Conservation (phyloP, 2,797 vertebrate genomes). For the Sebastes matsubarae region DNA sequence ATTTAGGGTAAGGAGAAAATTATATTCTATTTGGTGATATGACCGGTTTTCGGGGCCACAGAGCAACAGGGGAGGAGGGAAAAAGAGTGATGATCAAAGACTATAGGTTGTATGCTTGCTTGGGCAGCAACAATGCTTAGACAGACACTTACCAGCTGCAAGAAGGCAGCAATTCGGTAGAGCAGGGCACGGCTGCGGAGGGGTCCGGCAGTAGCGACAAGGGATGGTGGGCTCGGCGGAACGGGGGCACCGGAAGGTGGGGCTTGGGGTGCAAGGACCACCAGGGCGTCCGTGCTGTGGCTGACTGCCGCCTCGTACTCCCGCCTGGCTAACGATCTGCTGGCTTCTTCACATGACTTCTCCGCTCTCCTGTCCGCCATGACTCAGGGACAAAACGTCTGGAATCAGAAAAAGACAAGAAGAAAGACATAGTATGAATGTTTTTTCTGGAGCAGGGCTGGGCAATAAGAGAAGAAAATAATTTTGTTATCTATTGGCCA, state of each 20-base stretch:
- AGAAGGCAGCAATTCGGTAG: conserved; percentile 94
- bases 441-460: neutral
- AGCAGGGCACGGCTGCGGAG: conserved; percentile 94
- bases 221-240: conserved; percentile 79
- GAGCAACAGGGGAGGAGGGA: neutral
- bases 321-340: conserved; percentile 94
- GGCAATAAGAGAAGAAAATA: neutral
- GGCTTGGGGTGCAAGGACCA: conserved; percentile 89
- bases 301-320: conserved; percentile 95
- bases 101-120: neutral
- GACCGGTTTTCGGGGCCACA: neutral
- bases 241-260: conserved; percentile 78
- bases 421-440: neutral
- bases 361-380: conserved; percentile 99
- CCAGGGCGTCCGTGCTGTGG: conserved; percentile 95
- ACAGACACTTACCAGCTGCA: conserved; percentile 87
- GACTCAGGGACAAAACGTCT: conserved; percentile 99
- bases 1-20: neutral
- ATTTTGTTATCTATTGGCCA: neutral
- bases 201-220: conserved; percentile 73
- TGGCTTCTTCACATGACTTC: conserved; percentile 99
- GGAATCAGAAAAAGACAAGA: neutral
- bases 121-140: neutral
- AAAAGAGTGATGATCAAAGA: neutral
- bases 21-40: neutral